These are phyloP conservation scores for Protaetia brevitarsis DNA, from an alignment of 1,140 invertebrate genomes.

Conservation along the genomic window DNA sequence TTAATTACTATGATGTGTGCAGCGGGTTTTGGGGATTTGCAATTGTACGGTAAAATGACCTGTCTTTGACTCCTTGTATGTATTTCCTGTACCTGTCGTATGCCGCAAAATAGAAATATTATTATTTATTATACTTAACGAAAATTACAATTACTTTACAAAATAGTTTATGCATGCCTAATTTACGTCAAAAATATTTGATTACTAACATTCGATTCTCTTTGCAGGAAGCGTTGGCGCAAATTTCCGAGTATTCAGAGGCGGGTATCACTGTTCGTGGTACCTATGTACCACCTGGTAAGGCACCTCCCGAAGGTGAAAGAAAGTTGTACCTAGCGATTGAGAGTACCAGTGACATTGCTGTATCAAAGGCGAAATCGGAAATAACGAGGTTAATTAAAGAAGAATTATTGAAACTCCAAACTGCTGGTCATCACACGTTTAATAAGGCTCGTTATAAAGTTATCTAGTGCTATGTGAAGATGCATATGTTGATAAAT, in stretches of 20 bases:
- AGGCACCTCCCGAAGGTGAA: slow-evolving; percentile 88
- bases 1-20: too few species aligned
- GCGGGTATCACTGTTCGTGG: slow-evolving; percentile 97
- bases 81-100: too few species aligned
- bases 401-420: slow-evolving; percentile 93
- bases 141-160: too few species aligned
- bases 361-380: slow-evolving; percentile 96
- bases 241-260: slow-evolving; percentile 98
- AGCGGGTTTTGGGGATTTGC: too few species aligned
- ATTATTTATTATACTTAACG: too few species aligned
- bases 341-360: slow-evolving; percentile 95
- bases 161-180: too few species aligned
- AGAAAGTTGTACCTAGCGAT: slow-evolving; percentile 98
- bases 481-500: background rate
- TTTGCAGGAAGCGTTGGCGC: slow-evolving; percentile 87
- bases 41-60: too few species aligned
- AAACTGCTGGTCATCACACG: slow-evolving; percentile 80
- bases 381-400: slow-evolving; percentile 97
- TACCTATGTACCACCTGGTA: slow-evolving; percentile 92
- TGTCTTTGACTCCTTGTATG: too few species aligned
- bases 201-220: slow-evolving; percentile 4
- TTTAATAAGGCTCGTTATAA: slow-evolving; percentile 93
- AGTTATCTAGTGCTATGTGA: slow-evolving; percentile 74
- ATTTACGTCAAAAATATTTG: too few species aligned
- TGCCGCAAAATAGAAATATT: too few species aligned